phyloP scores from a whole-genome alignment of 1,140 invertebrate genomes.

The Parasteatoda tepidariorum region DNA sequence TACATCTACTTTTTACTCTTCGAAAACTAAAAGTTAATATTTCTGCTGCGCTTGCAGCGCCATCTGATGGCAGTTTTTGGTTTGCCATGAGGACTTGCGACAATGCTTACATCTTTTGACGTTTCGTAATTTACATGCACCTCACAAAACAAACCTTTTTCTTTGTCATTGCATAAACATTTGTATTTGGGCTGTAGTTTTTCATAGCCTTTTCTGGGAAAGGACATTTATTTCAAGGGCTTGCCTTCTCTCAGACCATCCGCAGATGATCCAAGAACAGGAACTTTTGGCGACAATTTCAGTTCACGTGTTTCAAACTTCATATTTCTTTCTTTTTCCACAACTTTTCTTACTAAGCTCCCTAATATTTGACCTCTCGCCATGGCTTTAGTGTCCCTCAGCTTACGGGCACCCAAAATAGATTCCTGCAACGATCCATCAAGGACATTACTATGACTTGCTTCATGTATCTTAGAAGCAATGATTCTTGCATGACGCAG shows the following conservation, averaged over 20 bases:
- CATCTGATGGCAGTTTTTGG: too few relatives aligned
- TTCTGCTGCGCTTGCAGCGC: too few relatives aligned
- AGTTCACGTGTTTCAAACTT: constrained; percentile 1
- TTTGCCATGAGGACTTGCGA: too few relatives aligned
- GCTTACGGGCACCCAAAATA: background rate
- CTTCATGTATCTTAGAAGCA: constrained; percentile 1
- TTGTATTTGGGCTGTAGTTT: too few relatives aligned
- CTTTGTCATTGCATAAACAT: too few relatives aligned
- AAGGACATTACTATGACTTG: background rate
- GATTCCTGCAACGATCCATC: background rate
- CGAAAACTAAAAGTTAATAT: too few relatives aligned
- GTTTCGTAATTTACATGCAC: too few relatives aligned
- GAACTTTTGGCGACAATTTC: background rate
- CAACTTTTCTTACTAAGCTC: background rate
- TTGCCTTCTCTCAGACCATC: background rate
- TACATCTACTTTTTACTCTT: too few relatives aligned
- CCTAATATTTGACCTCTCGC: background rate
- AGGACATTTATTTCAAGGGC: constrained; percentile 2
- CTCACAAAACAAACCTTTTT: too few relatives aligned
- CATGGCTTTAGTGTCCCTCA: constrained; percentile 5
- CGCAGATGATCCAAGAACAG: background rate
- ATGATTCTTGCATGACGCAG: background rate
- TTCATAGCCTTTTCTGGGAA: background rate
- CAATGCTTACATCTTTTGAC: too few relatives aligned
- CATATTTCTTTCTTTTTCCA: constrained; percentile 1